These are phyloP conservation scores for Columba guinea DNA, from an alignment of 2,797 vertebrate species.

Conservation along the genomic window DNA sequence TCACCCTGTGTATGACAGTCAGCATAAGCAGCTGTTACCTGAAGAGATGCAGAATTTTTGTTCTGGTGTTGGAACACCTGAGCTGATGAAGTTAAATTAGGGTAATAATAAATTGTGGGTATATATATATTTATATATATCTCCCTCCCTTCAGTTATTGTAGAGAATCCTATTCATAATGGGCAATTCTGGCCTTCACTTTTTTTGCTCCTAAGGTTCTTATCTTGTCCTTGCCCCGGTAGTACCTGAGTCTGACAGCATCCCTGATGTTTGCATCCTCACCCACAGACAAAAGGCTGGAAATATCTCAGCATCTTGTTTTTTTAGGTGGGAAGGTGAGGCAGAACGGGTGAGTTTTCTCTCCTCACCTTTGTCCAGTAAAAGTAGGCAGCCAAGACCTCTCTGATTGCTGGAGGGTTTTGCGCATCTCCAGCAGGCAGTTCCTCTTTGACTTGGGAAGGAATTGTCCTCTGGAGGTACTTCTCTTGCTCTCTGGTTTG, in stretches of 20 bases:
- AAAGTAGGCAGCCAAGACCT: neutral
- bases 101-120: neutral
- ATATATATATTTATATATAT: neutral
- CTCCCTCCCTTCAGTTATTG: neutral
- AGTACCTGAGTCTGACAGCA: neutral
- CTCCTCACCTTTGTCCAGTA: neutral
- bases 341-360: neutral
- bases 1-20: neutral
- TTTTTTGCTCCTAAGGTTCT: neutral
- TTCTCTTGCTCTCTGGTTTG: neutral
- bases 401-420: neutral
- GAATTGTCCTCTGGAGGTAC: neutral
- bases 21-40: neutral
- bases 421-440: neutral
- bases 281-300: neutral
- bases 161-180: neutral
- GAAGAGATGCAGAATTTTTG: neutral
- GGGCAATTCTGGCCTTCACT: neutral
- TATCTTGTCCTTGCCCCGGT: neutral
- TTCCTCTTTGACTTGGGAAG: neutral
- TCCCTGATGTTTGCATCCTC: neutral
- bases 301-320: neutral
- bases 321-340: neutral
- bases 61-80: neutral
- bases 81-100: neutral